A percentile compares a stretch with the other conserved stretches of the same genome.
Evolutionary conservation across 2,888 invertebrate species (phyloP).

Genomic region (Lepas anatifera): DNA sequence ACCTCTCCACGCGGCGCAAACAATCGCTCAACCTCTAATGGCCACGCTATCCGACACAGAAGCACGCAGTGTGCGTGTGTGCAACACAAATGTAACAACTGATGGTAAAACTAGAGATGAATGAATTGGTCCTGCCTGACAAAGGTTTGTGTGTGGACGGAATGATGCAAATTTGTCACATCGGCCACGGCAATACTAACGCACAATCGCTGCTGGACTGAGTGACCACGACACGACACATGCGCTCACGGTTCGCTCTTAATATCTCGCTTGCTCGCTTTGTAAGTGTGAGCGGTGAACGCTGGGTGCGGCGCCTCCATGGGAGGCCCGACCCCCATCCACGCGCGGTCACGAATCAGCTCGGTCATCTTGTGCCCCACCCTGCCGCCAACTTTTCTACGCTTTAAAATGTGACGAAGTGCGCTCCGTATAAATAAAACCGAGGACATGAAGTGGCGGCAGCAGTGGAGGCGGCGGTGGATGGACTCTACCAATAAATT

Average conservation of each 20-base stretch:
- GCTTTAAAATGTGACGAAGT: neutral
- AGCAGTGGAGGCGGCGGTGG: too few relatives aligned
- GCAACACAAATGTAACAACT: neutral
- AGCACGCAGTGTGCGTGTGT: neutral
- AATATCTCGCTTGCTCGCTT: neutral
- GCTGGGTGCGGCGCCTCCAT: too few relatives aligned
- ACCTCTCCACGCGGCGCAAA: too few relatives aligned
- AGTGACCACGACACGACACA: neutral
- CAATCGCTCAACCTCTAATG: too few relatives aligned
- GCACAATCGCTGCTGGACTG: neutral
- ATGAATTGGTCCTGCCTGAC: conserved; percentile 12
- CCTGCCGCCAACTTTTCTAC: too few relatives aligned
- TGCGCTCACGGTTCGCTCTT: neutral
- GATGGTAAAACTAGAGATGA: conserved; percentile 10
- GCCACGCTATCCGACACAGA: too few relatives aligned
- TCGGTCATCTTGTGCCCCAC: too few relatives aligned
- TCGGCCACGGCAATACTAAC: neutral
- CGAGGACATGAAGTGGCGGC: too few relatives aligned
- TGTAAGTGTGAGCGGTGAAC: neutral
- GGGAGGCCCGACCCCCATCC: too few relatives aligned
- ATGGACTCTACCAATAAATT: conserved; percentile 7
- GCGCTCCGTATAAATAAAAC: conserved; percentile 4
- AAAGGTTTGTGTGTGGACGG: conserved; percentile 6
- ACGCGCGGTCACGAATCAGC: too few relatives aligned
- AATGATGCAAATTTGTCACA: neutral